Evolutionary conservation across 2,113 vertebrate species (phyloP).

Genomic region (Platichthys stellatus): DNA sequence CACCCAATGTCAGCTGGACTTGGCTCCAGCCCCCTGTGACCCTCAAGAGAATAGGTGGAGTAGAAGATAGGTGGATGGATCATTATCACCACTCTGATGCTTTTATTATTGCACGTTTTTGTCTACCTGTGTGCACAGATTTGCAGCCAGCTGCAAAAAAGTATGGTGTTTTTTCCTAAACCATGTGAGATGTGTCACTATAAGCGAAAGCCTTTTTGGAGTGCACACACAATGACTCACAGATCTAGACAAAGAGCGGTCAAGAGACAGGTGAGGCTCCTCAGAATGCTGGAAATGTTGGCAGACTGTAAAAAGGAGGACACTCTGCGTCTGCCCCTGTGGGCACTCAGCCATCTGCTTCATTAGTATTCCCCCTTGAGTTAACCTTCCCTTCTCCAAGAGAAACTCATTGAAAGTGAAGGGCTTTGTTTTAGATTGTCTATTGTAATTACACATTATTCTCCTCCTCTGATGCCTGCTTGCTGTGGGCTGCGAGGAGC

Average conservation of each 20-base stretch:
- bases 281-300: constrained; percentile 69
- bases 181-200: constrained; percentile 21
- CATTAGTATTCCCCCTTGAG: constrained; percentile 86
- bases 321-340: constrained; percentile 74
- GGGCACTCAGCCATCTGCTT: constrained; percentile 83
- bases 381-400: constrained; percentile 80
- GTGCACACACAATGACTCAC: constrained; percentile 15
- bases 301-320: constrained; percentile 77
- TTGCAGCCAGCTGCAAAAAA: not conserved
- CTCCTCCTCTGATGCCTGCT: constrained; percentile 61
- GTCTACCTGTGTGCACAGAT: not conserved
- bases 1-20: too few relatives aligned
- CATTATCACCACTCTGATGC: too few relatives aligned
- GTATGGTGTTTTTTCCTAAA: not conserved
- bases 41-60: too few relatives aligned
- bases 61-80: too few relatives aligned
- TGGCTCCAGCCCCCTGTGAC: too few relatives aligned
- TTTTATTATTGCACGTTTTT: not conserved
- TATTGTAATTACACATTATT: constrained; percentile 83
- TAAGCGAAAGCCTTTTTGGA: constrained; percentile 9
- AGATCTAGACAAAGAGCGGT: constrained; percentile 48
- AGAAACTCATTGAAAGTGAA: constrained; percentile 80
- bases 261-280: constrained; percentile 73
- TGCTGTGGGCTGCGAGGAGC: constrained; percentile 51
- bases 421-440: constrained; percentile 83